These are phyloP conservation scores for Ochropacha duplaris DNA, from an alignment of 2,888 invertebrate genomes.

Conservation along the genomic window DNA sequence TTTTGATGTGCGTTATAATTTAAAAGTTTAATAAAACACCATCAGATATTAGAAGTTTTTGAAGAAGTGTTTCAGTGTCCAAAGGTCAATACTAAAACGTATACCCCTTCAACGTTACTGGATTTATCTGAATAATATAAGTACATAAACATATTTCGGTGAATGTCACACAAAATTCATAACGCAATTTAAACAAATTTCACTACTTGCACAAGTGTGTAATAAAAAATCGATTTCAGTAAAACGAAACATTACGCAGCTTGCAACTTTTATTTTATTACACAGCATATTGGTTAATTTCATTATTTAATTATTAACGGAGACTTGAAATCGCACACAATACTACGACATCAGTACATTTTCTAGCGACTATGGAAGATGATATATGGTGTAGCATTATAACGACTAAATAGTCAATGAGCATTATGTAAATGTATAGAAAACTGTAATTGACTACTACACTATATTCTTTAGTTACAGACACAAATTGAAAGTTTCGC, in stretches of 20 bases:
- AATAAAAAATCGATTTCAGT: background rate
- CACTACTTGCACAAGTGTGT: background rate
- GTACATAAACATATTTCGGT: too few relatives aligned
- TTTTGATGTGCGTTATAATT: too few relatives aligned
- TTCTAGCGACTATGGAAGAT: slow-evolving; percentile 41
- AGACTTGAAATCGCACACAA: slow-evolving; percentile 25
- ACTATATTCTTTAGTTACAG: slow-evolving; percentile 29
- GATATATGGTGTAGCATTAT: slow-evolving; percentile 19
- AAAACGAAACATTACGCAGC: background rate
- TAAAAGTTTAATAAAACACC: too few relatives aligned
- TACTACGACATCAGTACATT: slow-evolving; percentile 29
- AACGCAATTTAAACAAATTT: background rate
- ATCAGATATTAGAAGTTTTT: background rate
- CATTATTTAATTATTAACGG: slow-evolving; percentile 9
- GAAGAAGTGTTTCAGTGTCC: background rate
- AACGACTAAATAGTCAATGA: slow-evolving; percentile 30
- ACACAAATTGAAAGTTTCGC: background rate
- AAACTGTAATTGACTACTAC: slow-evolving; percentile 51
- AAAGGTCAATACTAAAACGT: background rate
- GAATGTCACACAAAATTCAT: background rate
- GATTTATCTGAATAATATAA: background rate
- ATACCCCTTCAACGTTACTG: background rate
- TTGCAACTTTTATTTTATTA: background rate
- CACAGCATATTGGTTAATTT: background rate
- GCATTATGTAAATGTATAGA: slow-evolving; percentile 40